Evolutionary conservation across 2,113 vertebrate genomes (phyloP), one percentile per base, ranked within the genome.

Genomic region (Rhombomys opimus): DNA sequence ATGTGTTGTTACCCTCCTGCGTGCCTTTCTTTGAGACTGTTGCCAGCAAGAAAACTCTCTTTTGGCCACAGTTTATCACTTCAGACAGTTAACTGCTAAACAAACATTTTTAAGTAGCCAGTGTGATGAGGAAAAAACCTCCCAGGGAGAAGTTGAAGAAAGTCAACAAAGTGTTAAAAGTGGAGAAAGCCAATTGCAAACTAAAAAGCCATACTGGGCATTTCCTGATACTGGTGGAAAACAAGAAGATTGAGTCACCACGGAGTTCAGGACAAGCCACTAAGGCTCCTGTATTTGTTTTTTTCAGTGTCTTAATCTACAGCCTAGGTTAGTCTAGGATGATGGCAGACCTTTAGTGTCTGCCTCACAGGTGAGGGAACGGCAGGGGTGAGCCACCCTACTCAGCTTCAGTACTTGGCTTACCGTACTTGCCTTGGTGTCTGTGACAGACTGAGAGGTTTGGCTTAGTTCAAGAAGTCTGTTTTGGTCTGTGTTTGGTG

Each of bases 201-300:
- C n/a, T 65, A 41, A 54, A 88, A 38, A 67, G 22, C 72, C 88
- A 27, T 46, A 81, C 70, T 0, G 93, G 76, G 50, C 73, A 4
- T 87, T 91, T 96, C 89, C 65, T 96, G 76, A 30, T 76, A 32
- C 84, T 90, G 61, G 22, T 89, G 38, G 93, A 84, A 63, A 86
- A 18, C 92, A 82, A 63, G 75, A 70, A 72, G 72, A 80, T 65
- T 76, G 63, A 27, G 52, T 72, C 46, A 54, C 4, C 27, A 38
- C 8, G 67, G 72, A 73, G 38, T 38, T 2, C 41, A 3, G 13
- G n/a, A 68, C 84, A 46, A 89, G 52, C 84, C 17, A 17, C 22
- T 75, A 77, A 27, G 23, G 59, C 17, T 91, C 92, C 54, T 82
- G 52, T 93, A 61, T 76, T 87, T 88, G 27, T 15, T 63, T 84